A percentile compares a stretch with the other conserved stretches of the same genome.
Conservation (phyloP, 2,888 invertebrate genomes). For the Cephus pulcher region DNA sequence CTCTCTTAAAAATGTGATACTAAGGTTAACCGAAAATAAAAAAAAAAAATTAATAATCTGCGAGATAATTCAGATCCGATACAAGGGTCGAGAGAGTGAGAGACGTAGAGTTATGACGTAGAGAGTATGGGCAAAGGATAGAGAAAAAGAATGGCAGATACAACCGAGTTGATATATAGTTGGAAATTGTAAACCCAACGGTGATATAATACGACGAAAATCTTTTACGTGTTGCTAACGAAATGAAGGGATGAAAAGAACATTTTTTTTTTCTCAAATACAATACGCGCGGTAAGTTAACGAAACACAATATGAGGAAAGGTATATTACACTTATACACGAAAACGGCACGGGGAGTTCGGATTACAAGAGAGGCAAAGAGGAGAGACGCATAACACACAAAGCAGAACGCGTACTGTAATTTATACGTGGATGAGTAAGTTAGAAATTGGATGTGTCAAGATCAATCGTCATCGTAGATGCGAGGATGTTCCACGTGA, state of each 20-base stretch:
- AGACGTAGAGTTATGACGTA: neutral
- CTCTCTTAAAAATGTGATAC: conserved; percentile 48
- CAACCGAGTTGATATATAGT: neutral
- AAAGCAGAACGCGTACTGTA: neutral
- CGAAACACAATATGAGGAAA: neutral
- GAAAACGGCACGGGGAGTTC: neutral
- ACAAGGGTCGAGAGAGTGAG: conserved; percentile 2
- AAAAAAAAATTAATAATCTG: neutral
- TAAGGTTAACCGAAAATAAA: conserved; percentile 41
- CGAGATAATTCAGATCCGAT: neutral
- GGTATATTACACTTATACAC: neutral
- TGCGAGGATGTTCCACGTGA: neutral
- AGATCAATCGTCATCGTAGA: neutral
- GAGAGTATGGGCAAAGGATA: neutral
- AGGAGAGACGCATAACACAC: neutral
- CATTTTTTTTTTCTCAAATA: neutral
- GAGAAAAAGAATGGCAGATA: neutral
- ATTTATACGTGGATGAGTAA: neutral
- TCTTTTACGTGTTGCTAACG: neutral
- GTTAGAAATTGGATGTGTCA: neutral
- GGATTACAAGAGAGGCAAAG: neutral
- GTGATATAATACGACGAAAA: neutral
- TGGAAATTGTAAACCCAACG: neutral
- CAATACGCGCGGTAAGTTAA: neutral
- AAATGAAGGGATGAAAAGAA: neutral